Base-by-base conservation (phyloP, 2,113 vertebrate species). In the Cairina moschata region DNA sequence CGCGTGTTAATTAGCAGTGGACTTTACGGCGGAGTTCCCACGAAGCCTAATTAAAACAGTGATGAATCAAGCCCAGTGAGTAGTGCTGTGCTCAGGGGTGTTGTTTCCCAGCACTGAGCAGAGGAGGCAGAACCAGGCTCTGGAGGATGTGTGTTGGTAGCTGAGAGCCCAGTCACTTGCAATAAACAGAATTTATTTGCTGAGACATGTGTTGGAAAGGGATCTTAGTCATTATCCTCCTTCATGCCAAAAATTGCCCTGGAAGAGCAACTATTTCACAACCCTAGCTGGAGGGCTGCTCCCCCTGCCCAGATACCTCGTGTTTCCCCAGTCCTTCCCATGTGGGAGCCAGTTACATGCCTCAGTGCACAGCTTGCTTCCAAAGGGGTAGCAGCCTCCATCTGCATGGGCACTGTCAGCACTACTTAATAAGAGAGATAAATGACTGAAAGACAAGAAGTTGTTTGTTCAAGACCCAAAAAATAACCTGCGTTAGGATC, bases 141-240 rank as follows among this genome's bases (percentile, higher is more conserved):
- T 54, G 63, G 68, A 90, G 85, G 79, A 91, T 34, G 59, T 94
- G 72, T 93, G 93, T 93, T 78, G 23, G 85, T 90, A 92, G 46
- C 60, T 83, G 83, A 91, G 55, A 22, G 11, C 42, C 65, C 66
- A 56, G 65, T 91, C 76, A 74, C 52, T 52, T 52, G 4, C 21
- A 83, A 77, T 79, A 90, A 97, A 80, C 32, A 91, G 88, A 79
- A 66, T 44, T 72, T 85, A 56, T 86, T 87, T 69, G 66, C 56
- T 1, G 7, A 81, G 55, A 11, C 32, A 59, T 76, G 65, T 94
- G 34, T 65, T 73, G 66, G 29, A 38, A 20, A 54, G 72, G 54
- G 38, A 48, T 38, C 69, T 88, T 93, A 76, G 83, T 95, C 87
- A 86, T 55, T 69, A 73, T 65, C 36, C 36, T 71, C 31, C 40